phyloP scores from a whole-genome alignment of 2,888 invertebrate species.

The Acrobasis suavella region DNA sequence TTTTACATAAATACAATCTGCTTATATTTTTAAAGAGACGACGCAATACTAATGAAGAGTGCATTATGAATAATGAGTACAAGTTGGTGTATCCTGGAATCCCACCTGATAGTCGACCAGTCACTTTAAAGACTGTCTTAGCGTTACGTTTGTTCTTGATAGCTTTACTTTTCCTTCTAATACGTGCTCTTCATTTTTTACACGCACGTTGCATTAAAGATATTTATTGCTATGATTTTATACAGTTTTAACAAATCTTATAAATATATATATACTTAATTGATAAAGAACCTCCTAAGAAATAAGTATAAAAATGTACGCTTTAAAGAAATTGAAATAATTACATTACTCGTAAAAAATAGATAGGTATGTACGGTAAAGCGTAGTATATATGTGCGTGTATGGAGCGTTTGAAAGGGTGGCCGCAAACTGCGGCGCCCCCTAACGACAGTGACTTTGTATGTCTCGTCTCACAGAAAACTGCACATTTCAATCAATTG shows the following conservation, averaged over 20 bases:
- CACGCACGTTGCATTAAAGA: slow-evolving; percentile 66
- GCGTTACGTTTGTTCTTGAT: slow-evolving; percentile 68
- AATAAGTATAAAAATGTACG: slow-evolving; percentile 81
- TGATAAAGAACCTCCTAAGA: slow-evolving; percentile 69
- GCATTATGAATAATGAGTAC: too few species aligned
- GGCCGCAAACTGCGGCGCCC: slow-evolving; percentile 5
- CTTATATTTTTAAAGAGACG: too few species aligned
- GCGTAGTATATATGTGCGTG: slow-evolving; percentile 70
- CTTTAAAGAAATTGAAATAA: slow-evolving; percentile 78
- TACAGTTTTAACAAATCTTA: slow-evolving; percentile 52
- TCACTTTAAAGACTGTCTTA: slow-evolving; percentile 78
- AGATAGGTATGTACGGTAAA: slow-evolving; percentile 77
- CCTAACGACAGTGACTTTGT: background rate
- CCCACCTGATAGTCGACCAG: slow-evolving; percentile 77
- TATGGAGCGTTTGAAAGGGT: slow-evolving; percentile 46
- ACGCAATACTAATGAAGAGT: too few species aligned
- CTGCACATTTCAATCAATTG: background rate
- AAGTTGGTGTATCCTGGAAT: slow-evolving; percentile 53
- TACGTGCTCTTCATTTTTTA: slow-evolving; percentile 58
- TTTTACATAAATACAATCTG: too few species aligned
- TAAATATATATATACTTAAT: slow-evolving; percentile 42
- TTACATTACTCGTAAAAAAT: slow-evolving; percentile 72
- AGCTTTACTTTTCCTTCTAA: slow-evolving; percentile 64
- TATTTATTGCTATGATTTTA: slow-evolving; percentile 55
- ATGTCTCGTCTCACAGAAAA: background rate